Evolutionary conservation across 2,113 vertebrate species (phyloP).

Genomic region (Cygnus buccinator): DNA sequence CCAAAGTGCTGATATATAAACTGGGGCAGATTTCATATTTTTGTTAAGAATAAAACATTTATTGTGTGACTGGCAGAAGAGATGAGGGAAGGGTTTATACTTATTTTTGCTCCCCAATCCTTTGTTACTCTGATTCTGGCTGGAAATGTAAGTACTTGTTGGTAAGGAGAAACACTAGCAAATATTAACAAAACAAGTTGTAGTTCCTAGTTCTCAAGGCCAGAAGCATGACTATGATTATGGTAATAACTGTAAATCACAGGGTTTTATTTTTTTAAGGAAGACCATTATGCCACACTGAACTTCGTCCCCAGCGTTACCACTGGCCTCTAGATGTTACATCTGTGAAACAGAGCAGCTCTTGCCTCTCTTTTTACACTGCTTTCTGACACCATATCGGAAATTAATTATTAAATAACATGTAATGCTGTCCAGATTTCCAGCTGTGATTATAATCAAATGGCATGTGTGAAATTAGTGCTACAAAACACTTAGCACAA

Average conservation of each 20-base stretch:
- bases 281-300: background rate
- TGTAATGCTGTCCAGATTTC: background rate
- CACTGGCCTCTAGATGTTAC: background rate
- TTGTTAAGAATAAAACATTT: background rate
- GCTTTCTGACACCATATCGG: background rate
- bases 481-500: background rate
- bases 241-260: background rate
- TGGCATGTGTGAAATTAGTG: constrained; percentile 3
- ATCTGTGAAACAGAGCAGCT: background rate
- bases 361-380: background rate
- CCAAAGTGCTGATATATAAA: background rate
- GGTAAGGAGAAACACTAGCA: background rate
- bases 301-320: background rate
- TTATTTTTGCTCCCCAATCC: background rate
- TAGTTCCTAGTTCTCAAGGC: background rate
- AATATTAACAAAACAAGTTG: background rate
- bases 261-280: background rate
- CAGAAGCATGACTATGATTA: background rate
- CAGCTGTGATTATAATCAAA: background rate
- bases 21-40: background rate
- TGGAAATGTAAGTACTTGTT: background rate
- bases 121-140: background rate
- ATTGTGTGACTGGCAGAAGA: background rate
- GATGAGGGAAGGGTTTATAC: background rate
- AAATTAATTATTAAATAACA: background rate